phyloP scores from a whole-genome alignment of 92 coral and sea anemone genomes.

The Palythoa heliodiscus region DNA sequence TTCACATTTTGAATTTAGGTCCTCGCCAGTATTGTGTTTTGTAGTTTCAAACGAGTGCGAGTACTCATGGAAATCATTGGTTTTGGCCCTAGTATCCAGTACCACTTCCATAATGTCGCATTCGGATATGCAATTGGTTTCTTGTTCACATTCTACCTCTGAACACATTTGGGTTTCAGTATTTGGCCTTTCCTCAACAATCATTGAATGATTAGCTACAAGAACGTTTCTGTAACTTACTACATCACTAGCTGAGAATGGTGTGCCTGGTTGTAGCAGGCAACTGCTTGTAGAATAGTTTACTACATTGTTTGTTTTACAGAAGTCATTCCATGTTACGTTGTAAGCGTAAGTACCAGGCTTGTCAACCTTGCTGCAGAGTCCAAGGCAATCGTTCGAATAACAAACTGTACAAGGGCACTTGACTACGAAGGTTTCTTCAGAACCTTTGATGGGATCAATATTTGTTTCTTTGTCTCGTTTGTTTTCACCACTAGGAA shows the following conservation, averaged over 20 bases:
- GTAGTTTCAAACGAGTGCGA: not conserved
- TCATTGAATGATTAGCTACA: too few relatives aligned
- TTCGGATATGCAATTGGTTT: not conserved
- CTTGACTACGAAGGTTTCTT: not conserved
- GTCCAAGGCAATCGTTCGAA: not conserved
- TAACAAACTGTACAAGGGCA: not conserved
- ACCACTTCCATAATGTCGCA: not conserved
- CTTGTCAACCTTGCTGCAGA: not conserved
- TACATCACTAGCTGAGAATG: too few relatives aligned
- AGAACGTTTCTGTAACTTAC: too few relatives aligned
- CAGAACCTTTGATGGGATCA: not conserved
- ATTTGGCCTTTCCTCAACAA: not conserved
- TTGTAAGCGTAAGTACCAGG: constrained; percentile 6
- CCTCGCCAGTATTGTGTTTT: not conserved
- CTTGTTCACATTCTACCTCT: not conserved
- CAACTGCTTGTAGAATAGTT: not conserved
- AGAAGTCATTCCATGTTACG: constrained; percentile 13
- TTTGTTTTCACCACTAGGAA: not conserved
- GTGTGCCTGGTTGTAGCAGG: not conserved
- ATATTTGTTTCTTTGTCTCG: not conserved
- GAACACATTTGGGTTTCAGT: not conserved
- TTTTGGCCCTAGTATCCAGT: not conserved
- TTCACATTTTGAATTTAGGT: not conserved
- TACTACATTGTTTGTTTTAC: not conserved
- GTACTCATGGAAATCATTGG: not conserved